Evolutionary conservation across 2,797 vertebrate genomes (phyloP), one percentile per base, ranked within the genome.

Genomic region (Cirrhinus molitorella): DNA sequence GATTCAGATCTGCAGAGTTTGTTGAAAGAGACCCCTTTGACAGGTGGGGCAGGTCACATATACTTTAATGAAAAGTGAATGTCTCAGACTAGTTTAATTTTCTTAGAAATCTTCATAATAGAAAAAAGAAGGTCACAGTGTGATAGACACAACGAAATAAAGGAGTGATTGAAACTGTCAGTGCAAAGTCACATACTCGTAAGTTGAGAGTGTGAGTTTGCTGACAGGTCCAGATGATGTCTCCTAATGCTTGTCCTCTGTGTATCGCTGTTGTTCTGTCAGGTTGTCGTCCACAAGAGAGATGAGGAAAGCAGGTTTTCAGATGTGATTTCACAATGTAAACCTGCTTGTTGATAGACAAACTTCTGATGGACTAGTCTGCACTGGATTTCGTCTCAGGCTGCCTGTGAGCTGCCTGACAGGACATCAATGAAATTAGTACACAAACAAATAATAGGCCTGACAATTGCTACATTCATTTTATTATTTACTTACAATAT

Each of bases 1-100:
- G 81, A 89, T 80, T 83, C 70, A 83, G 79, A 88, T 80, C 83
- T 84, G 85, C 84, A 79, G 47, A 80, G 28, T 51, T 63, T 51
- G n/a, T n/a, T 71, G 55, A 63, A 65, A 61, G 1, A 65, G 16
- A 51, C 0, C 19, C 40, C n/a, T 82, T 19, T 82, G 80, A 19
- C 51, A 73, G 70, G 57, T 37, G 7, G n/a, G 13, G 16, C 3
- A 66, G 31, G 70, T 74, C 59, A 66, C 45, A 53, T 53, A 63
- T 74, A 55, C 13, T 74, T 66, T 82, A 66, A 66, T 75, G 49
- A 67, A 37, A 66, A 43, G 23, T 19, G 72, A 83, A 57, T 37
- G 53, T 55, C 45, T 66, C 45, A 53, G 31, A 40, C 57, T 51
- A 63, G 11, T 82, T 51, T 40, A 63, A 37, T 65, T 66, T 21